These are phyloP conservation scores for Cirrhinus molitorella DNA, from an alignment of 2,797 vertebrate genomes.

Conservation along the genomic window DNA sequence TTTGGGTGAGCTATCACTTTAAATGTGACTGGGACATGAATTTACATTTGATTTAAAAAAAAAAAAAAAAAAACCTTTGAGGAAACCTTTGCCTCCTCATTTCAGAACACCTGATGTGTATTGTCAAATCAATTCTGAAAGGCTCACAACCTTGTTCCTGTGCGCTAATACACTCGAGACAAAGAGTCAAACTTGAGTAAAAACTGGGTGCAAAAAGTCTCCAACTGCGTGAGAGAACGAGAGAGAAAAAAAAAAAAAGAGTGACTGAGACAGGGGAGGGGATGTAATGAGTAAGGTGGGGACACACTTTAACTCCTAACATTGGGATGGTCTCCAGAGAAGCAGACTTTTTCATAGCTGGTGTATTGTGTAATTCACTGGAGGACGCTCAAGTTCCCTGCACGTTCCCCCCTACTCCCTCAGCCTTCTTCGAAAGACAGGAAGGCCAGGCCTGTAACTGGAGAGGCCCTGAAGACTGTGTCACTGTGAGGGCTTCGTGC, in stretches of 20 bases:
- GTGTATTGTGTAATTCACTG: slow-evolving; percentile 52
- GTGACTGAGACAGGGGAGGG: slow-evolving; percentile 18
- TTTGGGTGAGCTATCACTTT: too few species aligned
- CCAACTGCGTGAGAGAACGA: neutral
- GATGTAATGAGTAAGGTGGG: slow-evolving; percentile 22
- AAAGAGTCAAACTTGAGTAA: neutral
- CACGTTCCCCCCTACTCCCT: slow-evolving; percentile 31
- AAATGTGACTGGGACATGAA: too few species aligned
- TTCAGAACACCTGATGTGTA: too few species aligned
- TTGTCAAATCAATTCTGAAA: neutral
- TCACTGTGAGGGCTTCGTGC: slow-evolving; percentile 63
- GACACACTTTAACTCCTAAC: slow-evolving; percentile 31
- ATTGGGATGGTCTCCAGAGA: slow-evolving; percentile 50
- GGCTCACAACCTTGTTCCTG: neutral
- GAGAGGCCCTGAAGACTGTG: slow-evolving; percentile 73
- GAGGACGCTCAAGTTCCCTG: slow-evolving; percentile 48
- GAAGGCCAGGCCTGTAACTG: slow-evolving; percentile 70
- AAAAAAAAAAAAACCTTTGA: too few species aligned
- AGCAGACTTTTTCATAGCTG: slow-evolving; percentile 34
- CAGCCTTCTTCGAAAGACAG: slow-evolving; percentile 68
- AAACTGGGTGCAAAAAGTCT: neutral
- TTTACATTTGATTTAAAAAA: too few species aligned
- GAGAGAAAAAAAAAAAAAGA: slow-evolving; percentile 43
- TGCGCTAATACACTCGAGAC: neutral
- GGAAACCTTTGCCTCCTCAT: too few species aligned